Base-by-base conservation (phyloP, 2,797 vertebrate genomes). In the Labroides dimidiatus region DNA sequence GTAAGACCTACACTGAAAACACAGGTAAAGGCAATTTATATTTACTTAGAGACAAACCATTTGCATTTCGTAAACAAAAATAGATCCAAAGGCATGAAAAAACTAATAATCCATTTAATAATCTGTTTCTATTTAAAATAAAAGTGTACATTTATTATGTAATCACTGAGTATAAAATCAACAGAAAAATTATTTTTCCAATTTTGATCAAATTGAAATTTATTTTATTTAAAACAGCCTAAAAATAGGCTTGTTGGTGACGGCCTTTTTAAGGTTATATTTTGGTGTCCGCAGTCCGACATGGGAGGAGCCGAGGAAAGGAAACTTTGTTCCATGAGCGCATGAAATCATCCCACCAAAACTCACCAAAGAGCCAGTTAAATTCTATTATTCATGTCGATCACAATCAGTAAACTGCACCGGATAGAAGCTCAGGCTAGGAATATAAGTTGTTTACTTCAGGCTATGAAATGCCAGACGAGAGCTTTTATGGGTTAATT, bases 211-310 rank as follows among this genome's bases (percentile, higher is more conserved):
- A 63, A 85, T 78, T 63, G 33, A 68, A 72, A 12, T 63, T 86
- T 12, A 27, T 62, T 9, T 61, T 7, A 77, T 64, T 33, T 20
- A 51, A 78, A 78, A 70, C 27, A 42, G 63, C 64, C 88, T 92
- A 94, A 90, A 94, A 94, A 94, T 94, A 94, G 92, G 73, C 59
- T 65, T 60, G 54, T 76, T 73, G 51, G 61, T 36, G 51, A 72
- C 53, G 20, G 90, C 66, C 93, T 93, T 92, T 94, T 93, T 92
- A 93, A 89, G 92, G 93, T 78, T 85, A 88, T 70, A 59, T 20
- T 68, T 71, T 15, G 45, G 52, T 42, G 81, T 71, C 76, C 15
- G 30, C 49, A 59, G 15, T 65, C 44, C 15, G 65, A 27, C 47
- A 49, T 78, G 83, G 88, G 89, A 53, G 88, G 78, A 84, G 90